A percentile compares a stretch with the other conserved stretches of the same genome.
phyloP scores from a whole-genome alignment of 2,797 vertebrate genomes.

The Ficedula albicollis region DNA sequence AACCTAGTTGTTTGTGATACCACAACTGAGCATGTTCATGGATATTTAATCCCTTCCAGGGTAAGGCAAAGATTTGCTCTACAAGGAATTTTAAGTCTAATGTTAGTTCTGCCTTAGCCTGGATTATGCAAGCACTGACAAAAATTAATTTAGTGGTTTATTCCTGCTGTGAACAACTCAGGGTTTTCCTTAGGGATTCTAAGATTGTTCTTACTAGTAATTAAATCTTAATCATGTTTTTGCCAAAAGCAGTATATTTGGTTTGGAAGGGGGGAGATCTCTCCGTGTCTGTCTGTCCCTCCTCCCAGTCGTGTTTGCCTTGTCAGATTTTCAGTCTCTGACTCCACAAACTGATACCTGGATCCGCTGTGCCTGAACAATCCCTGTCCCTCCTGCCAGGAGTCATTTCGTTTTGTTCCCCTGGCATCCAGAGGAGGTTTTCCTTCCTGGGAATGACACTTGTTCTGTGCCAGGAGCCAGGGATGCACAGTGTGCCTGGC shows the following conservation, averaged over 20 bases:
- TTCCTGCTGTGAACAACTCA: not conserved
- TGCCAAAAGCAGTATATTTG: not conserved
- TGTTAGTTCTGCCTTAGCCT: not conserved
- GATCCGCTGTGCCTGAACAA: accelerated
- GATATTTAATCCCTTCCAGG: not conserved
- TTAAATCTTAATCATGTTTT: not conserved
- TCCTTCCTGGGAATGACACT: not conserved
- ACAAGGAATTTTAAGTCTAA: slow-evolving; percentile 10
- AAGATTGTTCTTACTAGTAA: not conserved
- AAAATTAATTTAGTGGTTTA: slow-evolving; percentile 15
- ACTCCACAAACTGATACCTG: not conserved
- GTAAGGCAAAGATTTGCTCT: slow-evolving; percentile 23
- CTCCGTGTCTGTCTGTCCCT: not conserved
- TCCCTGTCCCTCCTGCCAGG: not conserved
- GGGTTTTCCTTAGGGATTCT: not conserved
- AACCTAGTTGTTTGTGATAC: not conserved
- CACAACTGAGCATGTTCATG: not conserved
- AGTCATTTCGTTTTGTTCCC: not conserved
- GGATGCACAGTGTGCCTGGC: not conserved
- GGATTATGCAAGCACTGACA: not conserved
- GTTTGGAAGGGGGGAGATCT: not conserved
- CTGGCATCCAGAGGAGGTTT: not conserved
- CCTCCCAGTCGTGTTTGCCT: not conserved
- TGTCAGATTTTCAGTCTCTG: not conserved
- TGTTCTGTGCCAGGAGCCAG: not conserved